These are phyloP conservation scores for Belgica antarctica DNA, from an alignment of 2,888 invertebrate species.

Conservation along the genomic window DNA sequence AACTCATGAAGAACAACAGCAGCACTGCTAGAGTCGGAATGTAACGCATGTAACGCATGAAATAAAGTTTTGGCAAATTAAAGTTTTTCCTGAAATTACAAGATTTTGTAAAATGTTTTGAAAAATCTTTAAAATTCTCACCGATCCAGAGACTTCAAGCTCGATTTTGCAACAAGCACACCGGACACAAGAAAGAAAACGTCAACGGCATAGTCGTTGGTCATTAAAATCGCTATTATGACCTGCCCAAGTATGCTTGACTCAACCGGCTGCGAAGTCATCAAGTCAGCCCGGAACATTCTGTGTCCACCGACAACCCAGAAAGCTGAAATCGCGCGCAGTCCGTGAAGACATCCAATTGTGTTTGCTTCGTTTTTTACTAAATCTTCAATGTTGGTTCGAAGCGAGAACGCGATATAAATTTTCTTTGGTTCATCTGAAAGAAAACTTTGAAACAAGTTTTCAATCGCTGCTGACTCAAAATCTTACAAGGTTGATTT, in stretches of 20 bases:
- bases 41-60: conserved; percentile 56
- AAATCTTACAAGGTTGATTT: no score
- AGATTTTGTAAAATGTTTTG: no score
- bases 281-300: neutral
- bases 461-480: no score
- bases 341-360: conserved; percentile 55
- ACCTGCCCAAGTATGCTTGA: neutral
- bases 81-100: conserved; percentile 45
- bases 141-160: neutral
- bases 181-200: conserved; percentile 65
- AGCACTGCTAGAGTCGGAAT: conserved; percentile 59
- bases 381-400: conserved; percentile 53
- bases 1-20: conserved; percentile 55
- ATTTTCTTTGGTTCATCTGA: conserved; percentile 46
- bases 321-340: conserved; percentile 56
- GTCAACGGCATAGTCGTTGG: conserved; percentile 55
- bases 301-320: conserved; percentile 57
- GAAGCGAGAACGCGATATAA: conserved; percentile 53
- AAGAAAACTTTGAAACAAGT: no score
- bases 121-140: neutral
- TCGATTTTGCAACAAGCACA: conserved; percentile 57
- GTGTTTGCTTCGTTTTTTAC: conserved; percentile 17
- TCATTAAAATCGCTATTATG: neutral
- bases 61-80: conserved; percentile 53
- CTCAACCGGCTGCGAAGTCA: neutral